These are phyloP conservation scores for Cichlasoma orientale DNA, from an alignment of 2,797 vertebrate genomes.

Conservation along the genomic window DNA sequence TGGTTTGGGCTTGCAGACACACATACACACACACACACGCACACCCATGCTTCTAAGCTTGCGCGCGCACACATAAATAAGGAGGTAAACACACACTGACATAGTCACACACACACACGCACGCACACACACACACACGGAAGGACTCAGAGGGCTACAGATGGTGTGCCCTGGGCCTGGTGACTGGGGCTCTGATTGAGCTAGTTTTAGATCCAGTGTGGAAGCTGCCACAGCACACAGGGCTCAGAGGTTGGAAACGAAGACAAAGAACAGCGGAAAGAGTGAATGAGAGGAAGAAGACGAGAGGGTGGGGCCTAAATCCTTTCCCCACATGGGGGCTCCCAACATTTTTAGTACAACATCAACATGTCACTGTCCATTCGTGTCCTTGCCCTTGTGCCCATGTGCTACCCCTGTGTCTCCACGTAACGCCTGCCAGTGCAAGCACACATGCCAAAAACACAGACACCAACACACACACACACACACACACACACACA, in stretches of 20 bases:
- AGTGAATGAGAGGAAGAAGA: slow-evolving; percentile 42
- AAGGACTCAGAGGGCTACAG: slow-evolving; percentile 76
- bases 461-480: slow-evolving; percentile 21
- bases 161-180: slow-evolving; percentile 74
- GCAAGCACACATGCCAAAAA: slow-evolving; percentile 28
- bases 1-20: slow-evolving; percentile 63
- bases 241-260: slow-evolving; percentile 59
- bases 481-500: slow-evolving; percentile 53
- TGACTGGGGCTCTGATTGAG: slow-evolving; percentile 68
- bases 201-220: slow-evolving; percentile 69
- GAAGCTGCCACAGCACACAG: slow-evolving; percentile 58
- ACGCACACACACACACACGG: slow-evolving; percentile 42
- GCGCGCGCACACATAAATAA: slow-evolving; percentile 55
- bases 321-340: slow-evolving; percentile 48
- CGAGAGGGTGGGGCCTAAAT: slow-evolving; percentile 39
- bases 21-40: slow-evolving; percentile 34
- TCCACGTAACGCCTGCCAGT: slow-evolving; percentile 27
- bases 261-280: slow-evolving; percentile 69
- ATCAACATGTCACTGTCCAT: slow-evolving; percentile 69
- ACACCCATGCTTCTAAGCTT: slow-evolving; percentile 39
- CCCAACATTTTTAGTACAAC: slow-evolving; percentile 63
- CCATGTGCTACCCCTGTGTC: slow-evolving; percentile 34
- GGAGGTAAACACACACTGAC: slow-evolving; percentile 54
- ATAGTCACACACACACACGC: slow-evolving; percentile 29
- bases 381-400: slow-evolving; percentile 40